phyloP scores from a whole-genome alignment of 2,113 vertebrate species.

The Axis porcinus region DNA sequence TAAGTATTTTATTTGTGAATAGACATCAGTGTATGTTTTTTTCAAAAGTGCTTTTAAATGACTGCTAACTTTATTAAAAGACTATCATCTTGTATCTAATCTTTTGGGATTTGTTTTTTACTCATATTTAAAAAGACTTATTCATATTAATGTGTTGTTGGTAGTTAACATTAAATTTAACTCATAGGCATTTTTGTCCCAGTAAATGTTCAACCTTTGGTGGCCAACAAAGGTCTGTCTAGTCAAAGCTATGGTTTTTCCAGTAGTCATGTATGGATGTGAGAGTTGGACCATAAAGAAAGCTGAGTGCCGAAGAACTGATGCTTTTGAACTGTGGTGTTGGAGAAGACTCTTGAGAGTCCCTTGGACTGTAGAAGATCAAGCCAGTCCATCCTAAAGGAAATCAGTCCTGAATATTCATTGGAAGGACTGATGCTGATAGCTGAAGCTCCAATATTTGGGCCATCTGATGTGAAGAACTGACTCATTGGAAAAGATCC shows the following conservation, averaged over 20 bases:
- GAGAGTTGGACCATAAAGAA: neutral
- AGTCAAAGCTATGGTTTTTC: neutral
- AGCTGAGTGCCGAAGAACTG: neutral
- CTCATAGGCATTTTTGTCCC: neutral
- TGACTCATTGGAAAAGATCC: neutral
- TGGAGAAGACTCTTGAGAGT: neutral
- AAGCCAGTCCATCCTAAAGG: neutral
- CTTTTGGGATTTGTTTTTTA: neutral
- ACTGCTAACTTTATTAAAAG: conserved; percentile 12
- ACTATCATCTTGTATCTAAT: neutral
- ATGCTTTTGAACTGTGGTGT: neutral
- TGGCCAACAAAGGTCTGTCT: neutral
- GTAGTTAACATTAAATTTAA: neutral
- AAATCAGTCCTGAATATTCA: neutral
- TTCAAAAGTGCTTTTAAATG: neutral
- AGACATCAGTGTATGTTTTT: neutral
- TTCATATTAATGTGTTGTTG: neutral
- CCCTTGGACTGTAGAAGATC: neutral
- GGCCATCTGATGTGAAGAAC: neutral
- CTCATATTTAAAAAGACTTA: neutral
- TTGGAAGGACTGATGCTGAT: neutral
- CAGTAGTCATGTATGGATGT: neutral
- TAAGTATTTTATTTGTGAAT: too few relatives aligned
- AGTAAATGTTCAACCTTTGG: neutral
- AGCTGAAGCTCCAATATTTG: neutral